Base-by-base conservation (phyloP, 2,113 vertebrate genomes). In the Chlorodrepanis virens region DNA sequence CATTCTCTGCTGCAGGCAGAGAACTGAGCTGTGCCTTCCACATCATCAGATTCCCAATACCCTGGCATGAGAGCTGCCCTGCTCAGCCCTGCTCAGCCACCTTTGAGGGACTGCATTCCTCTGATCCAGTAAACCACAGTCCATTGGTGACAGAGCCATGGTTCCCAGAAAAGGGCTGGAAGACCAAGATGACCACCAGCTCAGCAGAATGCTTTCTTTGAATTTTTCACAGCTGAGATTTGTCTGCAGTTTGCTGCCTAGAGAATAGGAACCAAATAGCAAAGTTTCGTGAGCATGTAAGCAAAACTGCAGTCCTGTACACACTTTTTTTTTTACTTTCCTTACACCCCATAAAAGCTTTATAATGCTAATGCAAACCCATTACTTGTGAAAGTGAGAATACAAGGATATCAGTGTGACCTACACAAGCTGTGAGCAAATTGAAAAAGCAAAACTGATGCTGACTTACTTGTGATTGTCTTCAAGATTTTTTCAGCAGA, bases 61-160 rank as follows among this genome's bases (percentile, higher is more conserved):
- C 5, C 17, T 16, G 78, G 33, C 37, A 54, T 9, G 53, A 80
- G 27, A 68, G 35, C 35, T 49, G 69, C 39, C 28, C 40, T 27
- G 27, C 31, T 44, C 7, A 17, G 37, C 35, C 47, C 3, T 0
- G 28, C 0, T 1, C 40, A 44, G 19, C 28, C 18, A 4, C 18
- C 59, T 83, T 21, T 53, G 33, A 42, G 22, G 19, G 14, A 35
- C 35, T 20, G 35, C 39, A 10, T 81, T 68, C 27, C 33, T 37
- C 5, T 8, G 7, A 44, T 6, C 13, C 42, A 50, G 13, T 27
- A 83, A 77, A 29, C 10, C 5, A 39, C 10, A 59, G 47, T 2
- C 39, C 17, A 2, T 0, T 57, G 23, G 35, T 59, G 69, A 67
- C 27, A 89, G 25, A 64, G 35, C 21, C 4, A 3, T 4, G 4